Percentiles rank a stretch among this genome's conserved stretches.
phyloP scores from a whole-genome alignment of 1,140 invertebrate genomes.

The Drosophila grimshawi region DNA sequence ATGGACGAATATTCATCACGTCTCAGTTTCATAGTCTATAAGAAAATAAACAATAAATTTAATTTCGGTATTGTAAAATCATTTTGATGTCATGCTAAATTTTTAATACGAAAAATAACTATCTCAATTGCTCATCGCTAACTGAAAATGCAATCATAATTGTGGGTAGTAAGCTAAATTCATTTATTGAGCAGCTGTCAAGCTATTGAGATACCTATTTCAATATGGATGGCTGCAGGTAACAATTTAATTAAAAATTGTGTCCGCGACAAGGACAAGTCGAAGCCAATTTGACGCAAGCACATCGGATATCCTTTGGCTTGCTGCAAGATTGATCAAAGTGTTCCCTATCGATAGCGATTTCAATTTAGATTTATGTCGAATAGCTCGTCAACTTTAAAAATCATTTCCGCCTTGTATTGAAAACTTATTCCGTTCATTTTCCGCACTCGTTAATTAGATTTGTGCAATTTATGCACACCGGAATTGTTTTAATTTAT shows the following conservation, averaged over 20 bases:
- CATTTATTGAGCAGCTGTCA: conserved; percentile 40
- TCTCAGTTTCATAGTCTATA: not conserved
- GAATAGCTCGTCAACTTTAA: not conserved
- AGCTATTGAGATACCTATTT: conserved; percentile 28
- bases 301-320: conserved; percentile 25
- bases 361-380: conserved; percentile 8
- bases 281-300: conserved; percentile 13
- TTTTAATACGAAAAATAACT: no score
- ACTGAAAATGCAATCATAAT: no score
- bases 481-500: conserved; percentile 40
- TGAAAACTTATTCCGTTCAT: conserved; percentile 3
- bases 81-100: not conserved
- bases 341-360: conserved; percentile 33
- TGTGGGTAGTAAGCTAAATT: conserved; percentile 56
- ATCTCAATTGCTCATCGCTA: no score
- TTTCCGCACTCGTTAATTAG: conserved; percentile 31
- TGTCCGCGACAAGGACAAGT: conserved; percentile 12
- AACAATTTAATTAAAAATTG: conserved; percentile 55
- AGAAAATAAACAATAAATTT: not conserved
- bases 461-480: conserved; percentile 37
- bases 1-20: not conserved
- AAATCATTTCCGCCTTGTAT: conserved; percentile 7
- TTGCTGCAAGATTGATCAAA: conserved; percentile 26
- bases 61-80: conserved; percentile 31
- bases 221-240: conserved; percentile 34